Evolutionary conservation across 2,888 invertebrate genomes (phyloP).

Genomic region (Phengaris arion): DNA sequence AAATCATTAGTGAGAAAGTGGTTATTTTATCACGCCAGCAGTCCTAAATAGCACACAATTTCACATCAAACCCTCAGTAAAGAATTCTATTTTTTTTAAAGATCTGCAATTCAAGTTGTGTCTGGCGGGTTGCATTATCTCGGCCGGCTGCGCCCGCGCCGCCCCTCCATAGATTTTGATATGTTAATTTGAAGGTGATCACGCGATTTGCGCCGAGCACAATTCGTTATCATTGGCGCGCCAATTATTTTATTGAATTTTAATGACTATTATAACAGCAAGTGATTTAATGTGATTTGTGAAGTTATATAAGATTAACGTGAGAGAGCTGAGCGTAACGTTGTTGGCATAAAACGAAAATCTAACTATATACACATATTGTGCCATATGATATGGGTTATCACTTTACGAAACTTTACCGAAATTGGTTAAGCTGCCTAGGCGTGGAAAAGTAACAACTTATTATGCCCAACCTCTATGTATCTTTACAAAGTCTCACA

Average conservation of each 20-base stretch:
- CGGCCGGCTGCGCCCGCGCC: slow-evolving; percentile 2
- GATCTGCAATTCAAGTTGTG: slow-evolving; percentile 8
- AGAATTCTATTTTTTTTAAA: neutral
- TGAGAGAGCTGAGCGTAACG: neutral
- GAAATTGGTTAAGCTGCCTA: too few species aligned
- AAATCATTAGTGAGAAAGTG: too few species aligned
- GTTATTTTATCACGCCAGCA: too few species aligned
- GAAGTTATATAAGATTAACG: neutral
- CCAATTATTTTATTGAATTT: slow-evolving; percentile 15
- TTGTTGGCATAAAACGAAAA: neutral
- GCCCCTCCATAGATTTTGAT: slow-evolving; percentile 20
- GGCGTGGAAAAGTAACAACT: too few species aligned
- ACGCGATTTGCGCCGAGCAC: slow-evolving; percentile 16
- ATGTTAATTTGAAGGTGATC: slow-evolving; percentile 28
- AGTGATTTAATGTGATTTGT: too few species aligned
- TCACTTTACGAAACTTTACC: too few species aligned
- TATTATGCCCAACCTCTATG: too few species aligned
- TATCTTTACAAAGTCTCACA: too few species aligned
- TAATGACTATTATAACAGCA: neutral
- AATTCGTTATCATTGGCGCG: slow-evolving; percentile 6
- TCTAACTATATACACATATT: neutral
- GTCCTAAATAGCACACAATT: neutral
- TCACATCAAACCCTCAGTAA: neutral
- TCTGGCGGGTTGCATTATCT: neutral
- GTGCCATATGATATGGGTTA: too few species aligned